Conservation (phyloP, 2,113 vertebrate species). For the Ctenomys sociabilis region DNA sequence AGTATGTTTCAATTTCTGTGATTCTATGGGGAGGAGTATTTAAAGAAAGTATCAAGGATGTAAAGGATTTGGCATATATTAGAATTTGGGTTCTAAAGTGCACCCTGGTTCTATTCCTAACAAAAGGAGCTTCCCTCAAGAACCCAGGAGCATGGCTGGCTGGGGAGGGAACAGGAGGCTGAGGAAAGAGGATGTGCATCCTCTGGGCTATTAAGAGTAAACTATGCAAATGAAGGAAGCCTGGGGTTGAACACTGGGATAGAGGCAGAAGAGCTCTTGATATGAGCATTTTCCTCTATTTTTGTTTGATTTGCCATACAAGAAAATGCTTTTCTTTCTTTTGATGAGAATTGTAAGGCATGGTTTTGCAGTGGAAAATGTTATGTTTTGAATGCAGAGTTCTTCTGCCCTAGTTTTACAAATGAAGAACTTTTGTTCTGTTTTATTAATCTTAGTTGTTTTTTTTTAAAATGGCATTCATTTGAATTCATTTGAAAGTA, state of each 20-base stretch:
- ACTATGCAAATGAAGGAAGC: not conserved
- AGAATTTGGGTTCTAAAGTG: not conserved
- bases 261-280: not conserved
- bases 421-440: not conserved
- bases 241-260: not conserved
- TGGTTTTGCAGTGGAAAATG: conserved; percentile 25
- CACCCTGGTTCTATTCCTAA: not conserved
- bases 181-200: not conserved
- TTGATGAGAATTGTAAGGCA: conserved; percentile 9
- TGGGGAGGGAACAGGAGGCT: not conserved
- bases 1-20: not conserved
- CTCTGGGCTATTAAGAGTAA: not conserved
- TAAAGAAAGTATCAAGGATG: not conserved
- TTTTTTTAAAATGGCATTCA: conserved; percentile 23
- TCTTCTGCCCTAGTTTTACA: conserved; percentile 26
- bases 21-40: not conserved
- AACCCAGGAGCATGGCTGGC: not conserved
- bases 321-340: conserved; percentile 25
- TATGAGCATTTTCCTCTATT: not conserved
- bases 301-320: not conserved
- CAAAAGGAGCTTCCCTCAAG: not conserved
- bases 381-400: not conserved
- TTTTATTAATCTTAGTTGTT: conserved; percentile 26
- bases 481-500: not conserved
- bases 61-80: not conserved